Conservation (phyloP, 2,113 vertebrate genomes). For the Nestor notabilis region DNA sequence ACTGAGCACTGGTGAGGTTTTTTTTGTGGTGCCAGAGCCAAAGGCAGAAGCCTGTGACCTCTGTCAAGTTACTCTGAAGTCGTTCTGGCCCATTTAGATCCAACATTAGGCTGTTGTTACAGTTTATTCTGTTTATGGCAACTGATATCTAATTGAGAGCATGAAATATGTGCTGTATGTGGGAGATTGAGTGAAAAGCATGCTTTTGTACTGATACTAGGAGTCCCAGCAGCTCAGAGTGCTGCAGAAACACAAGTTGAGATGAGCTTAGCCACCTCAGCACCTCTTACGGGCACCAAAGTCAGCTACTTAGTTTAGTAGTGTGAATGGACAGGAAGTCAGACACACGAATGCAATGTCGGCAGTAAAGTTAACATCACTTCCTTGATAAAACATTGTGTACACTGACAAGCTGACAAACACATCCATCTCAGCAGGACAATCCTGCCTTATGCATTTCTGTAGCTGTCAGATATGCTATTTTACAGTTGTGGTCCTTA, state of each 20-base stretch:
- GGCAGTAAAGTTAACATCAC: neutral
- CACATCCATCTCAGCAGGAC: neutral
- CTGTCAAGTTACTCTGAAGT: neutral
- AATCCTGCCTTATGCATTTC: neutral
- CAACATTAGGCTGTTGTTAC: neutral
- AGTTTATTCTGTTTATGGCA: neutral
- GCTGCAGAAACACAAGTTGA: neutral
- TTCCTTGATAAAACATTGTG: neutral
- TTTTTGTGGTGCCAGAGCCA: neutral
- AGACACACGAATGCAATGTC: neutral
- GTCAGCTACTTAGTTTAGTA: neutral
- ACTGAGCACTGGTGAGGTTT: neutral
- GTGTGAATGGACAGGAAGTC: neutral
- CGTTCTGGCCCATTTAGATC: neutral
- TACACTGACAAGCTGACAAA: neutral
- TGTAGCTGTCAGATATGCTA: neutral
- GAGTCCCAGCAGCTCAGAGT: neutral
- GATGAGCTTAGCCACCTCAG: neutral
- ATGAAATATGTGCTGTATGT: fast-evolving
- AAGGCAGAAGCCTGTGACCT: neutral
- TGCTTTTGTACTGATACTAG: neutral
- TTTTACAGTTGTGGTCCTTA: neutral
- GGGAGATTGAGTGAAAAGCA: neutral
- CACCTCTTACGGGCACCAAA: neutral
- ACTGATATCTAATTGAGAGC: neutral